phyloP scores from a whole-genome alignment of 2,113 vertebrate species.

The Corythoichthys intestinalis region DNA sequence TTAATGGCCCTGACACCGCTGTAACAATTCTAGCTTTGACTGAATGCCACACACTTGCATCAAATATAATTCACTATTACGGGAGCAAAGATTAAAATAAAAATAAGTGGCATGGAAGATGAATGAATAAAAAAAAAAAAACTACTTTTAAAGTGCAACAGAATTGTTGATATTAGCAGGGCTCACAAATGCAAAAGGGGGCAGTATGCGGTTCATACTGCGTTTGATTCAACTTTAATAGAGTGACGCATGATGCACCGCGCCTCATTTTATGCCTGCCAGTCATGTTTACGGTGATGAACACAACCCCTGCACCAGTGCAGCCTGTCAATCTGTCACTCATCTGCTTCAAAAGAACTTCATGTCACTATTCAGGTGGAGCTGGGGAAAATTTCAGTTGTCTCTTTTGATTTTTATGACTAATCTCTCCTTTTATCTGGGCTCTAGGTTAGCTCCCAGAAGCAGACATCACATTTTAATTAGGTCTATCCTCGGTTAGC shows the following conservation, averaged over 20 bases:
- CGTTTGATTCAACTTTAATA: conserved; percentile 69
- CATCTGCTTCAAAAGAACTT: conserved; percentile 52
- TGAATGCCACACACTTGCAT: neutral
- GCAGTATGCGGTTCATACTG: conserved; percentile 53
- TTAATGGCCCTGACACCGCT: no score
- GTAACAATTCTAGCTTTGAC: neutral
- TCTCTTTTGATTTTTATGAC: conserved; percentile 61
- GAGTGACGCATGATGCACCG: conserved; percentile 57
- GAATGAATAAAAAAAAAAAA: no score
- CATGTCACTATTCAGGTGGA: conserved; percentile 54
- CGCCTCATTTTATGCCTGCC: conserved; percentile 63
- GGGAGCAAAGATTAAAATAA: no score
- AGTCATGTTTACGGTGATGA: conserved; percentile 62
- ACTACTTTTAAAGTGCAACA: conserved; percentile 48
- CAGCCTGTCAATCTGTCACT: conserved; percentile 68
- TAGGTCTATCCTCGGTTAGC: conserved; percentile 69
- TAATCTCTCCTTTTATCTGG: conserved; percentile 61
- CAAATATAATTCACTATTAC: conserved; percentile 2
- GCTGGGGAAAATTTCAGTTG: conserved; percentile 49
- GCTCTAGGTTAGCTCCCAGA: conserved; percentile 65
- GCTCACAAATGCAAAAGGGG: conserved; percentile 45
- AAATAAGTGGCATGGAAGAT: no score
- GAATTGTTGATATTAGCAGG: conserved; percentile 48
- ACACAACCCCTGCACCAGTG: conserved; percentile 57
- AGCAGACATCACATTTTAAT: conserved; percentile 72